A percentile compares a stretch with the other conserved stretches of the same genome.
Conservation (phyloP, 2,113 vertebrate genomes). For the Cinclus cinclus region DNA sequence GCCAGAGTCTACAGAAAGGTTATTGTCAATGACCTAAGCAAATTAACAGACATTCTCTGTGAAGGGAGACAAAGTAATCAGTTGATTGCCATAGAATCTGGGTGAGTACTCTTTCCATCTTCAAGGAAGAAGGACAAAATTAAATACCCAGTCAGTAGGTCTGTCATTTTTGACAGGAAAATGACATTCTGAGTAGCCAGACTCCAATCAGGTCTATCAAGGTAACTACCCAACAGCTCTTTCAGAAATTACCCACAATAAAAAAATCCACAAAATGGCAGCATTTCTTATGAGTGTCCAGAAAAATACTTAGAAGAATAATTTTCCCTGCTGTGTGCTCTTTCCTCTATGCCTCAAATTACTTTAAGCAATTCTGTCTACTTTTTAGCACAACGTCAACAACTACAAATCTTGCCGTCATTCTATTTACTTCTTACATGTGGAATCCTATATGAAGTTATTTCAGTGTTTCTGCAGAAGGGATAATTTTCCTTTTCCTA, state of each 20-base stretch:
- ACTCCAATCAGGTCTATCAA: neutral
- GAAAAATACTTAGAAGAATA: neutral
- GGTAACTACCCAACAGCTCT: neutral
- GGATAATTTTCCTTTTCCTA: neutral
- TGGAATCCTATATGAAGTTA: neutral
- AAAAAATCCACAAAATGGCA: neutral
- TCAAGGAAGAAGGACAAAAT: neutral
- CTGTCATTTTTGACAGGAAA: neutral
- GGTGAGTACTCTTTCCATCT: neutral
- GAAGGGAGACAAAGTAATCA: neutral
- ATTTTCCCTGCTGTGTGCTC: neutral
- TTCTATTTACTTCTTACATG: neutral
- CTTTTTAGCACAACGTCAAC: neutral
- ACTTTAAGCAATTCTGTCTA: neutral
- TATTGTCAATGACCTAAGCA: neutral
- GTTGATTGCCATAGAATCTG: neutral
- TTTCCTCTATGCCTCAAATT: neutral
- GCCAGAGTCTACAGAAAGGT: neutral
- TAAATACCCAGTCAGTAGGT: neutral
- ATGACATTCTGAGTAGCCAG: neutral
- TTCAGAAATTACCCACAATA: neutral
- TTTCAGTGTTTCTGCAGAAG: neutral
- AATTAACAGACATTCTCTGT: neutral
- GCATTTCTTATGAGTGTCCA: neutral
- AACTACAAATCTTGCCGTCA: neutral